Evolutionary conservation across 2,797 vertebrate species (phyloP).

Genomic region (Sebastes steindachneri): DNA sequence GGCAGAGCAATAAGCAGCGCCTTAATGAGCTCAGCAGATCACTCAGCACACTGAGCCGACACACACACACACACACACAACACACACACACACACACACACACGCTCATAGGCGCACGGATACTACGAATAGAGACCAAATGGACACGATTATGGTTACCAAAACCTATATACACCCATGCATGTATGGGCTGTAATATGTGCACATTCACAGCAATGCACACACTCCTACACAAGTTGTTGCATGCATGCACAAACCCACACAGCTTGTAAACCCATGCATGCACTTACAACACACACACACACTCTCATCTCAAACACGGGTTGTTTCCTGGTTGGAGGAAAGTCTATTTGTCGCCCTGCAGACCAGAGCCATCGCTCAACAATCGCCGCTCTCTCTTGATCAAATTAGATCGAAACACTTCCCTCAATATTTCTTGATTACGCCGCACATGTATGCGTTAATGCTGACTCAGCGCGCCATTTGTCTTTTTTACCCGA

Average conservation of each 20-base stretch:
- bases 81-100: neutral
- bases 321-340: neutral
- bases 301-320: neutral
- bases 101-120: neutral
- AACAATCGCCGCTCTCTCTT: neutral
- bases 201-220: neutral
- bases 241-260: neutral
- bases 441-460: conserved; percentile 48
- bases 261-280: neutral
- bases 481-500: conserved; percentile 62
- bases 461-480: conserved; percentile 57
- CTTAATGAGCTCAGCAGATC: conserved; percentile 80
- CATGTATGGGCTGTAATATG: neutral
- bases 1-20: conserved; percentile 71
- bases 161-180: neutral
- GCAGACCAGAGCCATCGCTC: conserved; percentile 4
- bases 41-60: conserved; percentile 42
- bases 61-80: neutral
- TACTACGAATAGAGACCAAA: conserved; percentile 14
- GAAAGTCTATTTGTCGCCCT: neutral
- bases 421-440: conserved; percentile 69
- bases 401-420: conserved; percentile 57
- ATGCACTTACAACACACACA: neutral
- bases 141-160: neutral
- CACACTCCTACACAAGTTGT: neutral